These are phyloP conservation scores for Trematomus bernacchii DNA, from an alignment of 2,797 vertebrate species.

Conservation along the genomic window DNA sequence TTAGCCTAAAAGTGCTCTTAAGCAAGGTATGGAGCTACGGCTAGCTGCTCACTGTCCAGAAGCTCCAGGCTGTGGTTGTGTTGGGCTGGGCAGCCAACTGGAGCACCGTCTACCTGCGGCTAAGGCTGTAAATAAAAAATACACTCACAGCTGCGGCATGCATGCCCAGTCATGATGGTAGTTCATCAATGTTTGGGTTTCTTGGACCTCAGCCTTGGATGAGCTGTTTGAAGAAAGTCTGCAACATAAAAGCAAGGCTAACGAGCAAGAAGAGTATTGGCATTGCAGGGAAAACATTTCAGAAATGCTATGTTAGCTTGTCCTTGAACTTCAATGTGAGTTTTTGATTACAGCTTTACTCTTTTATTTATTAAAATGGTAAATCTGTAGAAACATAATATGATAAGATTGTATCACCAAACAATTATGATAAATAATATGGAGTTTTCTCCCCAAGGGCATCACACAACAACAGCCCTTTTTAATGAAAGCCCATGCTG, in stretches of 20 bases:
- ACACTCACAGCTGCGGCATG: slow-evolving; percentile 31
- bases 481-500: background rate
- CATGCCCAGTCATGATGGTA: slow-evolving; percentile 13
- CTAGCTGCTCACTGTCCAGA: slow-evolving; percentile 48
- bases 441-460: slow-evolving; percentile 6
- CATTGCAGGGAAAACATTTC: background rate
- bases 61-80: slow-evolving; percentile 56
- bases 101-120: slow-evolving; percentile 31
- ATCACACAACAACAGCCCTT: background rate
- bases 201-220: slow-evolving; percentile 26
- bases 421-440: slow-evolving; percentile 18
- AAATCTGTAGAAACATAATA: slow-evolving; percentile 13
- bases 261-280: background rate
- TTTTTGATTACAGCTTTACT: slow-evolving; percentile 34
- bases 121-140: slow-evolving; percentile 47
- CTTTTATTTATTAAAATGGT: slow-evolving; percentile 13
- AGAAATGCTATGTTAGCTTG: background rate
- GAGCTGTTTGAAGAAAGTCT: slow-evolving; percentile 10
- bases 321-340: slow-evolving; percentile 14
- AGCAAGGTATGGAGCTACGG: slow-evolving; percentile 47
- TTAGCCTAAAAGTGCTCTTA: slow-evolving; percentile 45
- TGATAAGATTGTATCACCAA: slow-evolving; percentile 19
- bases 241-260: background rate
- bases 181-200: slow-evolving; percentile 38
- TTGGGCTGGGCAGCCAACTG: slow-evolving; percentile 22